A percentile compares a stretch with the other conserved stretches of the same genome.
Evolutionary conservation across 2,797 vertebrate species (phyloP).

Genomic region (Furcifer pardalis): DNA sequence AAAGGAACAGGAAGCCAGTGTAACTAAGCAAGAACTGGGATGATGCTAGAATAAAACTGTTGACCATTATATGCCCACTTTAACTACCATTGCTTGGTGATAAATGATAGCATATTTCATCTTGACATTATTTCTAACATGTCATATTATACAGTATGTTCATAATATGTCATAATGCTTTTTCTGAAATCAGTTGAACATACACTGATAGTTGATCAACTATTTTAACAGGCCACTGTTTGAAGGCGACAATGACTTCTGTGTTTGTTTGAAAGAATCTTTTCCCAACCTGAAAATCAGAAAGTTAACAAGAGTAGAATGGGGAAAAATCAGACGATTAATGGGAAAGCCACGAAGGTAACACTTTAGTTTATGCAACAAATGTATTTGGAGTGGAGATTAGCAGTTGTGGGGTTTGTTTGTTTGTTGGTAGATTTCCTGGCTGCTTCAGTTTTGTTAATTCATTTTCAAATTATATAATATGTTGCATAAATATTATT

Average conservation of each 20-base stretch:
- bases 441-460: neutral
- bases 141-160: neutral
- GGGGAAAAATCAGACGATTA: conserved; percentile 95
- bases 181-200: conserved; percentile 27
- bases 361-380: conserved; percentile 33
- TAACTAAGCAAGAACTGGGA: no score
- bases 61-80: no score
- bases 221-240: conserved; percentile 89
- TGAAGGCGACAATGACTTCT: conserved; percentile 99
- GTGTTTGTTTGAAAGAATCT: conserved; percentile 96
- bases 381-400: neutral
- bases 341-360: conserved; percentile 99
- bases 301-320: conserved; percentile 95
- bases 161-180: conserved; percentile 14
- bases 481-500: neutral
- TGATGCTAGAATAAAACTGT: no score
- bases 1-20: no score
- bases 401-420: neutral
- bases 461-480: neutral
- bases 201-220: conserved; percentile 45
- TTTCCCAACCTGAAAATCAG: conserved; percentile 97
- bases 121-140: neutral
- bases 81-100: neutral
- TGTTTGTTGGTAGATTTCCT: neutral
- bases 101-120: neutral